Base-by-base conservation (phyloP, 2,113 vertebrate species). In the Plectropomus leopardus region DNA sequence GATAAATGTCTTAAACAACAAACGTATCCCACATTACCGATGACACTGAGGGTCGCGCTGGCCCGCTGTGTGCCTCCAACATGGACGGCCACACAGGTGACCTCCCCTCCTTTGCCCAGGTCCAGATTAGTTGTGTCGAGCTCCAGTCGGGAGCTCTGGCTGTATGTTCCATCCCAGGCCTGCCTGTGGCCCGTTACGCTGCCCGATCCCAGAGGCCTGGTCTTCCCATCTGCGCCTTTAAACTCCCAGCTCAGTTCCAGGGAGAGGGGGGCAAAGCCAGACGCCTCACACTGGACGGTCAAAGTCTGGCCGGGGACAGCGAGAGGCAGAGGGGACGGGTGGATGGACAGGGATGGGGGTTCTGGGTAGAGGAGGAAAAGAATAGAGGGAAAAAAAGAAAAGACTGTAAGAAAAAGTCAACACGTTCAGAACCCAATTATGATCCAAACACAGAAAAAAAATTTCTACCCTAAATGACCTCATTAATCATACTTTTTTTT, bases 101-200 rank as follows among this genome's bases (percentile, higher is more conserved):
- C 73, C 77, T 94, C 88, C 0, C 92, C 94, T 0, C 96, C 95
- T 0, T 93, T 93, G 36, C 94, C 95, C 72, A 93, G 88, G 30
- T 89, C 70, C 7, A 81, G 23, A 0, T 67, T 92, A 6, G 83
- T 72, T 0, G 90, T 65, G 45, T 92, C 76, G 0, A 95, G 88
- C 76, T 90, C 91, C 75, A 96, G 91, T 2, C 87, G 88, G 24
- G 72, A 91, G 5, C 81, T 94, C 80, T 97, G 92, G 81, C 94
- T 94, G 79, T 86, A 94, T 36, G 97, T 97, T 64, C 96, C 96
- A 0, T 97, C 95, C 0, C 89, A 89, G 21, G 95, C 95, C 88
- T 93, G 93, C 54, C 84, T 4, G 91, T 96, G 93, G 2, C 95
- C 92, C 0, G 95, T 95, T 14, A 95, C 60, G 66, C 94, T 94